Evolutionary conservation across 2,888 invertebrate species (phyloP).

Genomic region (Hipparchia sbordonii): DNA sequence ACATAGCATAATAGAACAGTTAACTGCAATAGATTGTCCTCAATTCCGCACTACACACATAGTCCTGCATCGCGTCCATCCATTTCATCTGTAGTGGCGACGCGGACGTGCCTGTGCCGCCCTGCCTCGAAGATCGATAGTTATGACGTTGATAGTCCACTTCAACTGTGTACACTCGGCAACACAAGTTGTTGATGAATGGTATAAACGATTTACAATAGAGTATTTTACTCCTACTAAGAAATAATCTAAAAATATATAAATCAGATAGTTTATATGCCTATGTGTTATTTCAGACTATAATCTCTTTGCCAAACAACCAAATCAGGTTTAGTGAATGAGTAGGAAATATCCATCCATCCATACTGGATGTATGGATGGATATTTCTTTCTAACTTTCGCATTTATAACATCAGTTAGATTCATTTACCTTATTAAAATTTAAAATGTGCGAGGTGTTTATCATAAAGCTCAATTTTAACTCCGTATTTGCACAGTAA

Average conservation of each 20-base stretch:
- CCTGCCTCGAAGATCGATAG: slow-evolving; percentile 42
- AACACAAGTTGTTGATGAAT: slow-evolving; percentile 28
- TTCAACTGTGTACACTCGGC: slow-evolving; percentile 34
- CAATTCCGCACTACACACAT: background rate
- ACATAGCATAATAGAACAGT: background rate
- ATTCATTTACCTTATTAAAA: too few species aligned
- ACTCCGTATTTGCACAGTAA: background rate
- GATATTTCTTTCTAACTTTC: too few species aligned
- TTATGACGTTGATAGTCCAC: slow-evolving; percentile 43
- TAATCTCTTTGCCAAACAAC: too few species aligned
- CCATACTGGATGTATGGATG: too few species aligned
- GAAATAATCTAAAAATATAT: too few species aligned
- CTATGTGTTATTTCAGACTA: too few species aligned
- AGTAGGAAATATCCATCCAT: too few species aligned
- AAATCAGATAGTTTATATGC: too few species aligned
- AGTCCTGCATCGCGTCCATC: slow-evolving; percentile 30
- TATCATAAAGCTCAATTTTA: background rate
- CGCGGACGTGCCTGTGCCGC: slow-evolving; percentile 41
- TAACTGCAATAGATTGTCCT: slow-evolving; percentile 10
- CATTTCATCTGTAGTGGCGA: slow-evolving; percentile 45
- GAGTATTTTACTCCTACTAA: background rate
- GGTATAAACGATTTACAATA: background rate
- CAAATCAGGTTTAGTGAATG: too few species aligned
- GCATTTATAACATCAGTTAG: too few species aligned
- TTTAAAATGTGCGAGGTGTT: background rate